Evolutionary conservation across 2,797 vertebrate genomes (phyloP), one percentile per base, ranked within the genome.

Genomic region (Cyprinella venusta): DNA sequence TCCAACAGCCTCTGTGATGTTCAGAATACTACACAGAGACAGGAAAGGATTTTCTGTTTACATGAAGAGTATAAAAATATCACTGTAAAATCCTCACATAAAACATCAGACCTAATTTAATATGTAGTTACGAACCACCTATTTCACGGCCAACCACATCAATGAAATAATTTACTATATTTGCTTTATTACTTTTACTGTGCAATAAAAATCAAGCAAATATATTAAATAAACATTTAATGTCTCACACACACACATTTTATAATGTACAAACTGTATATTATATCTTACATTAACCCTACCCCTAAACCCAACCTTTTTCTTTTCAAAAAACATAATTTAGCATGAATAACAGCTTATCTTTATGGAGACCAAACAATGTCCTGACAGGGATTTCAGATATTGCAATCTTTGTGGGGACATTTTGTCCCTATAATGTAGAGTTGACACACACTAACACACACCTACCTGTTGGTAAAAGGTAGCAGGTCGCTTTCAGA

Each of bases 381-480:
- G 4, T 15, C 13, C 45, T 4, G 42, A 45, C 42, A 45, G 4
- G 10, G 40, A 42, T 42, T 42, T 42, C 40, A 3, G 40, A 42
- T 42, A 12, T 42, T 12, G 40, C 40, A 42, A 12, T 42, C 40
- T 42, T 42, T 42, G 40, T 42, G 40, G 42, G 42, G 42, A 45
- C 10, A 13, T 45, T 45, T 45, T 45, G 4, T 45, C 3, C 42
- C 42, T 45, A 45, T 45, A 45, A 45, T 45, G 42, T 4, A 45
- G 45, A 48, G 45, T 48, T 48, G 13, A 48, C 8, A 24, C 54
- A n/a, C 9, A 8, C 13, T 26, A 13, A 45, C 36, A 68, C 9
- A n/a, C n/a, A 77, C 96, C 94, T 90, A 98, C 96, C 82, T 90
- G 89, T 95, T 97, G 10, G 94, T 95, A 68, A 96, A 93, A 80